A percentile compares a stretch with the other conserved stretches of the same genome.
These are phyloP conservation scores for Lasiurus cinereus DNA, from an alignment of 2,113 vertebrate species.

Conservation along the genomic window DNA sequence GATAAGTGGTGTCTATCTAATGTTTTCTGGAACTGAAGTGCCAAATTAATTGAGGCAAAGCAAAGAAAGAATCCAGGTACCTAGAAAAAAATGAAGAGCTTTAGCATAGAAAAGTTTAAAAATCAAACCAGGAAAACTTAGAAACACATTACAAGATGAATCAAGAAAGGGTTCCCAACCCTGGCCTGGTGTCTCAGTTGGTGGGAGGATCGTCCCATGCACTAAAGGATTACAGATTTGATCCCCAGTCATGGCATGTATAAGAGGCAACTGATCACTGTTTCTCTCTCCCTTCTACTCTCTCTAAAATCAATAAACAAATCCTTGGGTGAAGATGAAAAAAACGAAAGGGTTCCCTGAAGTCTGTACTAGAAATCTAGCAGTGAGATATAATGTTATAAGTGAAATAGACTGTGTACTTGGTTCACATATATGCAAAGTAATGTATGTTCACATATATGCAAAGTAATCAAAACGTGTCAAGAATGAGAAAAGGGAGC, in stretches of 20 bases:
- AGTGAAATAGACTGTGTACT: neutral
- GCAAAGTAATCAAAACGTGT: constrained; percentile 9
- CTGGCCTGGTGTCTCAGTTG: neutral
- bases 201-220: neutral
- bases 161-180: neutral
- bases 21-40: neutral
- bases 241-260: neutral
- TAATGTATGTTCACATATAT: neutral
- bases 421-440: neutral
- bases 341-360: neutral
- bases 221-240: neutral
- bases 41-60: constrained; percentile 33
- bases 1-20: neutral
- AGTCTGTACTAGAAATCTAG: neutral
- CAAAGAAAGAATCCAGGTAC: neutral
- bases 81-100: neutral
- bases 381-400: neutral
- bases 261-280: neutral
- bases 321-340: accelerated
- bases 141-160: neutral
- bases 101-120: neutral
- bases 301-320: neutral
- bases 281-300: neutral
- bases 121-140: neutral
- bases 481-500: neutral